phyloP scores from a whole-genome alignment of 2,113 vertebrate species.

The Trichomycterus rosablanca region DNA sequence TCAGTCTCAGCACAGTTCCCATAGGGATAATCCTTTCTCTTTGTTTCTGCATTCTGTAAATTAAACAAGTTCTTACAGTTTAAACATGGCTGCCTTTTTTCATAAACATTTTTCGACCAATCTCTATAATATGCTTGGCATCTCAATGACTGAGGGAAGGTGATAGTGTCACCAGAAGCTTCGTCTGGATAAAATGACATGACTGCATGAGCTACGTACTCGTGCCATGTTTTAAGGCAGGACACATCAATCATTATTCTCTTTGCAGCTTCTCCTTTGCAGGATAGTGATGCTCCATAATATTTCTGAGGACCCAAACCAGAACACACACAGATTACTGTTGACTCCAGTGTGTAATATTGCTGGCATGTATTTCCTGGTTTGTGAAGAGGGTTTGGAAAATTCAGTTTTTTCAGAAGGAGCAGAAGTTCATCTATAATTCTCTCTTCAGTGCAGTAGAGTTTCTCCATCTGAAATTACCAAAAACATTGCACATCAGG shows the following conservation, averaged over 20 bases:
- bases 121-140: slow-evolving; percentile 25
- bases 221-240: slow-evolving; percentile 33
- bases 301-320: neutral
- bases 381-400: slow-evolving; percentile 2
- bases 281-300: slow-evolving; percentile 31
- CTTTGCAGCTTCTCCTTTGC: slow-evolving; percentile 9
- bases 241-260: slow-evolving; percentile 20
- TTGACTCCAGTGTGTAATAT: slow-evolving; percentile 28
- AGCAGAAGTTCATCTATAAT: neutral
- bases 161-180: slow-evolving; percentile 5
- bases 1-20: slow-evolving; percentile 42
- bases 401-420: neutral
- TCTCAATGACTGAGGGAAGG: slow-evolving; percentile 17
- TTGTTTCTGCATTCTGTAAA: neutral
- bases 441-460: neutral
- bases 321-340: slow-evolving; percentile 33
- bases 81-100: slow-evolving; percentile 2
- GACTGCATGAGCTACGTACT: slow-evolving; percentile 25
- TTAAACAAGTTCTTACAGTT: slow-evolving; percentile 27
- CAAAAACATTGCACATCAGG: neutral
- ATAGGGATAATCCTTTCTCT: neutral
- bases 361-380: neutral
- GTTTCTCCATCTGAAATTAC: slow-evolving; percentile 15
- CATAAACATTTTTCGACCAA: slow-evolving; percentile 4
- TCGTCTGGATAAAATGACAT: slow-evolving; percentile 5